These are phyloP conservation scores for Sebastes matsubarae DNA, from an alignment of 2,797 vertebrate species.

Conservation along the genomic window DNA sequence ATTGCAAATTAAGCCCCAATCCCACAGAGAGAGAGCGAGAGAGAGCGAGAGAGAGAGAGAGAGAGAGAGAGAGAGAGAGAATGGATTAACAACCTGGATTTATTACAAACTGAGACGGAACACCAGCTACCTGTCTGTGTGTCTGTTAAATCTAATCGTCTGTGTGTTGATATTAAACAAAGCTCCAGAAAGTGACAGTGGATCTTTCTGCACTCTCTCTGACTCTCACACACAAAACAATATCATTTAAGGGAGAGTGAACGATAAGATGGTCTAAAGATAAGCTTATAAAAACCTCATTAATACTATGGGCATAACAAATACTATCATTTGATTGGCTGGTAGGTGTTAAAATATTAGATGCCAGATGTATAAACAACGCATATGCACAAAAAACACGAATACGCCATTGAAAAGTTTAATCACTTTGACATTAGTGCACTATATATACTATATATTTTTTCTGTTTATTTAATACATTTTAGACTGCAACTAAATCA, in stretches of 20 bases:
- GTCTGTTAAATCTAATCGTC: neutral
- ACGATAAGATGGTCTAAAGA: neutral
- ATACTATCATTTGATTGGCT: neutral
- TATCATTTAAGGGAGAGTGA: neutral
- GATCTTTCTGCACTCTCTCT: neutral
- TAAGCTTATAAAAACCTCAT: neutral
- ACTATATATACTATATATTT: too few species aligned
- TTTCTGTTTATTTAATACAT: too few species aligned
- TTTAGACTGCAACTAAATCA: too few species aligned
- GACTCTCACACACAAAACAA: neutral
- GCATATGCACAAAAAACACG: neutral
- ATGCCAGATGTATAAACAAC: neutral
- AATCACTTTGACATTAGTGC: too few species aligned
- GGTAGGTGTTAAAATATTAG: neutral
- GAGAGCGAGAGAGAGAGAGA: slow-evolving; percentile 4
- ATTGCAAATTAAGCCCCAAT: slow-evolving; percentile 48
- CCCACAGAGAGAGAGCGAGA: neutral
- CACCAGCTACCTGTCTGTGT: slow-evolving; percentile 32
- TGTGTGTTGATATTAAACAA: neutral
- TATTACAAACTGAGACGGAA: slow-evolving; percentile 10
- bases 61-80: slow-evolving; percentile 4
- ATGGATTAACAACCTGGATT: slow-evolving; percentile 68
- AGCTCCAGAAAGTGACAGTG: neutral
- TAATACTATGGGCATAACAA: neutral
- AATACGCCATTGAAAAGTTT: too few species aligned